A percentile compares a stretch with the other conserved stretches of the same genome.
phyloP scores from a whole-genome alignment of 2,797 vertebrate species.

The Phaenicophaeus curvirostris region DNA sequence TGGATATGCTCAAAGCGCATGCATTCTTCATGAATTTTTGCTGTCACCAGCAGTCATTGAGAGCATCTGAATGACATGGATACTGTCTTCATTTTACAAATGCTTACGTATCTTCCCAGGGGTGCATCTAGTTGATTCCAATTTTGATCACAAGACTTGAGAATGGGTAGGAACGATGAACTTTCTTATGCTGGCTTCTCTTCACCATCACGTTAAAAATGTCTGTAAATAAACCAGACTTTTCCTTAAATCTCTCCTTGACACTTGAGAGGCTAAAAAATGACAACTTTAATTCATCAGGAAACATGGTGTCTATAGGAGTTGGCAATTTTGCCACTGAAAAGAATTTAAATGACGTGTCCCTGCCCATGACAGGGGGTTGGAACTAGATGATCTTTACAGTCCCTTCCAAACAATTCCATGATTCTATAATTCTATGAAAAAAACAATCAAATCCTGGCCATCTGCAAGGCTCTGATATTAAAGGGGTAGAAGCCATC shows the following conservation, averaged over 20 bases:
- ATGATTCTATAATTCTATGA: no score
- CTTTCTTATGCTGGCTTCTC: neutral
- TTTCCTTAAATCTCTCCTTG: neutral
- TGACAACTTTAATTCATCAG: neutral
- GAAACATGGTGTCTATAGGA: neutral
- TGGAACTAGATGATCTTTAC: no score
- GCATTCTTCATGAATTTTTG: neutral
- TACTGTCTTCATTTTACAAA: neutral
- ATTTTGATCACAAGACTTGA: neutral
- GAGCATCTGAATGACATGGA: neutral
- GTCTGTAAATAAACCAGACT: neutral
- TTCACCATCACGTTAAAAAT: neutral
- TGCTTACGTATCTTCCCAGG: neutral
- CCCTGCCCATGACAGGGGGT: no score
- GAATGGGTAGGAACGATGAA: neutral
- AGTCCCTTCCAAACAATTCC: no score
- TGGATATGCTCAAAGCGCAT: neutral
- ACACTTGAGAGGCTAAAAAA: neutral
- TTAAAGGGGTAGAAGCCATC: neutral
- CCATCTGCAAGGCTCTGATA: neutral
- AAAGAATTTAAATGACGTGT: neutral
- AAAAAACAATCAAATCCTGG: neutral
- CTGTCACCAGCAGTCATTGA: neutral
- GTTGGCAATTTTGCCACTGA: neutral
- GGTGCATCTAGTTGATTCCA: neutral